phyloP scores from a whole-genome alignment of 2,888 invertebrate species.

The Acanthacorydalis orientalis region DNA sequence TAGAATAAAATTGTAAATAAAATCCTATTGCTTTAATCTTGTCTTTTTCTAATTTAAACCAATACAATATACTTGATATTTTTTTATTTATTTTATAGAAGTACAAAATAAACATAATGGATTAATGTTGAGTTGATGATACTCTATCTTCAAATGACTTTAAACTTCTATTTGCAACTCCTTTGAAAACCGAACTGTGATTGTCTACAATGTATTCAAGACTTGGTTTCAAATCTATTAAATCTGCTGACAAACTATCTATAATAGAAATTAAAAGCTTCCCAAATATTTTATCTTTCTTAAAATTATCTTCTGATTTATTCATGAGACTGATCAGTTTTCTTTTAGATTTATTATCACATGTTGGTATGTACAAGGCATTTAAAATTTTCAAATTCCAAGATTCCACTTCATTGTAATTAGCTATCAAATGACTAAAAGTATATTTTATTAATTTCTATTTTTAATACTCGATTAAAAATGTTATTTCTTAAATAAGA shows the following conservation, averaged over 20 bases:
- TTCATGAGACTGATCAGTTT: conserved; percentile 8
- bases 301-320: conserved; percentile 8
- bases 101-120: no score
- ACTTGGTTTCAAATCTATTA: conserved; percentile 4
- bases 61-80: no score
- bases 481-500: no score
- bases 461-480: no score
- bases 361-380: neutral
- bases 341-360: conserved; percentile 2
- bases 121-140: no score
- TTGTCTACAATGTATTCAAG: conserved; percentile 3
- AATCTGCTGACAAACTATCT: conserved; percentile 6
- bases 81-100: no score
- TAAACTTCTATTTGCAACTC: conserved; percentile 1
- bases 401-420: conserved; percentile 1
- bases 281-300: conserved; percentile 9
- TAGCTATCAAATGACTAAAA: conserved; percentile 6
- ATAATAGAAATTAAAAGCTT: conserved; percentile 10
- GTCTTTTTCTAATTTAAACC: neutral
- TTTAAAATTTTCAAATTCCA: conserved; percentile 4
- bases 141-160: no score
- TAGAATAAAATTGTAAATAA: no score
- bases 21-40: no score
- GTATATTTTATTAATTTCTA: neutral
- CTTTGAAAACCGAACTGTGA: conserved; percentile 6